These are phyloP conservation scores for Sterrhoptilus dennistouni DNA, from an alignment of 2,113 vertebrate genomes.

Conservation along the genomic window DNA sequence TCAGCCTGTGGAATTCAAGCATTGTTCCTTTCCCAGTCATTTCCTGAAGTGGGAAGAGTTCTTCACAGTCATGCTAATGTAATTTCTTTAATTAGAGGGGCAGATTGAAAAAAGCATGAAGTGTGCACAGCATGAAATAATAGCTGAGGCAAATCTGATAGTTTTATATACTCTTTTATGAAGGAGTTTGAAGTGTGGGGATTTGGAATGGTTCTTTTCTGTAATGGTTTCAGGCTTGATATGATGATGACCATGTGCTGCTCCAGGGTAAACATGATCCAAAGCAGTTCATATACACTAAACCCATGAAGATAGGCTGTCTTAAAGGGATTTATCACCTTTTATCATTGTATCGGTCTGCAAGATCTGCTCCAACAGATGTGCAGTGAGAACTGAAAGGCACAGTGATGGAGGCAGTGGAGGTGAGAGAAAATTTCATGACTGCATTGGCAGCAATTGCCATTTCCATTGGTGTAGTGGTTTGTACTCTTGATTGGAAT, in stretches of 20 bases:
- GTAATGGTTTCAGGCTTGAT: background rate
- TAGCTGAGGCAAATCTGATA: background rate
- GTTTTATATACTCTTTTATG: background rate
- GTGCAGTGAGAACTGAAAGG: background rate
- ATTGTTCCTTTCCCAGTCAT: background rate
- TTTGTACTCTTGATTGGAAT: background rate
- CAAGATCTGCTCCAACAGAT: background rate
- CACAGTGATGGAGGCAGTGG: background rate
- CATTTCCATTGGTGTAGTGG: accelerated
- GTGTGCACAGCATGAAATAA: background rate
- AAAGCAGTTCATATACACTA: background rate
- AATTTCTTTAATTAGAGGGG: background rate
- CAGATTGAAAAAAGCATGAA: background rate
- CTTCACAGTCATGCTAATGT: background rate
- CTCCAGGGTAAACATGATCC: background rate
- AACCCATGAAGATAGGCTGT: background rate
- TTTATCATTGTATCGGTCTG: background rate
- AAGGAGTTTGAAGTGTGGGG: background rate
- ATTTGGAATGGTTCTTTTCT: background rate
- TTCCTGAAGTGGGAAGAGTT: background rate
- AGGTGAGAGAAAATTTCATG: background rate
- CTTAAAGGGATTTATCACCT: background rate
- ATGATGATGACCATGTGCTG: background rate
- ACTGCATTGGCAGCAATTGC: background rate
- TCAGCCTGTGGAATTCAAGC: background rate